These are phyloP conservation scores for Rutpela maculata DNA, from an alignment of 2,888 invertebrate species.

Conservation along the genomic window DNA sequence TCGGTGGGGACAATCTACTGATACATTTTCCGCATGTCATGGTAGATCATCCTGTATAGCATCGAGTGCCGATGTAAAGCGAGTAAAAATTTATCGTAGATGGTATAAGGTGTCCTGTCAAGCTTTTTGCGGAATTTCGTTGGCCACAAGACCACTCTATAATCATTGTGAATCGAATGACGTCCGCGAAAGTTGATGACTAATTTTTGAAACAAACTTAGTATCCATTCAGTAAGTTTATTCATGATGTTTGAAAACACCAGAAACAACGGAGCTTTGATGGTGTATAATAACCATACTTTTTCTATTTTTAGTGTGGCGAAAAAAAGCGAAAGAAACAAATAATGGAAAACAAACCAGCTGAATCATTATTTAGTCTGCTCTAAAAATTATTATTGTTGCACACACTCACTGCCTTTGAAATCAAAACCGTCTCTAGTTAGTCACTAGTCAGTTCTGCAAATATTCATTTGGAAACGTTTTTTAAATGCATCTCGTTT, in stretches of 20 bases:
- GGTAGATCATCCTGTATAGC: too few species aligned
- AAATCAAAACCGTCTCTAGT: slow-evolving; percentile 3
- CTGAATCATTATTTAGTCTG: slow-evolving; percentile 1
- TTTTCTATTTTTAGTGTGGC: not conserved
- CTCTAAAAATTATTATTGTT: not conserved
- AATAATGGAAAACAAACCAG: slow-evolving; percentile 4
- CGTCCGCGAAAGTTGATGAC: not conserved
- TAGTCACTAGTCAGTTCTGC: slow-evolving; percentile 2
- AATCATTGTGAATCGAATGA: not conserved
- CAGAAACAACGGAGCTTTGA: not conserved
- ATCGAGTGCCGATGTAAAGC: too few species aligned
- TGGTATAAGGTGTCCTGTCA: too few species aligned
- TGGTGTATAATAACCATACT: not conserved
- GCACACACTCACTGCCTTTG: not conserved
- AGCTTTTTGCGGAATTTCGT: too few species aligned
- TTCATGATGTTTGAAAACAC: not conserved
- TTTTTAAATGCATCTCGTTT: slow-evolving; percentile 19
- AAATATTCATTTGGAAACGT: slow-evolving; percentile 8
- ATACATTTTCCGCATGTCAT: too few species aligned
- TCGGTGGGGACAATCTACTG: too few species aligned
- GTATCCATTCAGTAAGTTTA: not conserved
- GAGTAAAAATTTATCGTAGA: too few species aligned
- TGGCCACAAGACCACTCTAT: too few species aligned
- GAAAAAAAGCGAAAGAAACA: not conserved
- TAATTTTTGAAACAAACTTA: not conserved